Percentiles rank a stretch among this genome's conserved stretches.
These are phyloP conservation scores for Cistogaster globosa DNA, from an alignment of 2,888 invertebrate species.

Conservation along the genomic window DNA sequence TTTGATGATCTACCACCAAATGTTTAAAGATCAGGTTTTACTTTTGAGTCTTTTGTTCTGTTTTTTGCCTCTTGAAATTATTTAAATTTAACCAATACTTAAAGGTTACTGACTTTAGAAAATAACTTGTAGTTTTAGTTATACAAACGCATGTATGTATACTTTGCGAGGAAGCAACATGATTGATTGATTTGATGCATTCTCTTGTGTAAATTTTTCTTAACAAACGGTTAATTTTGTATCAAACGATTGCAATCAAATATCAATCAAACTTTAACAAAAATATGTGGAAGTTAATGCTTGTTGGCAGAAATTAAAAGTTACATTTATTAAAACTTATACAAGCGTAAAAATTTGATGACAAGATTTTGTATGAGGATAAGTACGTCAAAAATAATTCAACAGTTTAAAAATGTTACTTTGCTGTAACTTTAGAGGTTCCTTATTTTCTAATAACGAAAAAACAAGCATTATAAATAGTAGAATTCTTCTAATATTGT, in stretches of 20 bases:
- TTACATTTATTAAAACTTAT: slow-evolving; percentile 42
- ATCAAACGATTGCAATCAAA: slow-evolving; percentile 62
- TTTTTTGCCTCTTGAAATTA: slow-evolving; percentile 42
- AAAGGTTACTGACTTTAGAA: slow-evolving; percentile 66
- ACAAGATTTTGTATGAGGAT: slow-evolving; percentile 19
- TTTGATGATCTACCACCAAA: slow-evolving; percentile 68
- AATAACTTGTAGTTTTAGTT: neutral
- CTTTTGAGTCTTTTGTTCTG: slow-evolving; percentile 66
- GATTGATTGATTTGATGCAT: slow-evolving; percentile 71
- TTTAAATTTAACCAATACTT: slow-evolving; percentile 57
- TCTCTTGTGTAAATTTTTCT: slow-evolving; percentile 65
- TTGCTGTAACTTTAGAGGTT: slow-evolving; percentile 32
- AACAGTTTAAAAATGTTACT: slow-evolving; percentile 9
- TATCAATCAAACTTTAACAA: slow-evolving; percentile 58
- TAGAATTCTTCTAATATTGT: slow-evolving; percentile 22
- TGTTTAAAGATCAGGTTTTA: slow-evolving; percentile 66
- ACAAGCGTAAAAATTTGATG: slow-evolving; percentile 43
- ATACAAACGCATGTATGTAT: neutral
- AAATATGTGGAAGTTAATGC: slow-evolving; percentile 58
- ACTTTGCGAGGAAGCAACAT: slow-evolving; percentile 60
- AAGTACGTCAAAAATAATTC: slow-evolving; percentile 22
- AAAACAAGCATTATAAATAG: neutral
- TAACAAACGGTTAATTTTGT: slow-evolving; percentile 64
- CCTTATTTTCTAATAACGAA: slow-evolving; percentile 15
- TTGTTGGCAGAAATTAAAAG: slow-evolving; percentile 57